phyloP scores from a whole-genome alignment of 2,888 invertebrate genomes.

The Heliconius cydno region DNA sequence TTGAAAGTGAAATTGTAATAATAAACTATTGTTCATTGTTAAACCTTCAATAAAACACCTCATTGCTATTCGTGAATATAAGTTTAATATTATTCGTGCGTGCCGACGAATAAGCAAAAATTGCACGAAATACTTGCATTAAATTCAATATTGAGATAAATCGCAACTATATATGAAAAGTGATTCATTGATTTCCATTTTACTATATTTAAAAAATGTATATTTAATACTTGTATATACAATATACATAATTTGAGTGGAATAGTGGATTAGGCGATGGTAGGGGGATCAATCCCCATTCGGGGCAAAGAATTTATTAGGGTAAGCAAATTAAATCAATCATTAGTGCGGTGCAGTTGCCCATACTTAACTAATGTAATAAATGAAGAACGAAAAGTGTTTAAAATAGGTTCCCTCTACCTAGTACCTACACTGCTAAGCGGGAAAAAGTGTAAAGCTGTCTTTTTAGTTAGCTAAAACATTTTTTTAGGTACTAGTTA shows the following conservation, averaged over 20 bases:
- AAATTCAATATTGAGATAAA: constrained; percentile 7
- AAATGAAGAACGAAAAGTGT: not conserved
- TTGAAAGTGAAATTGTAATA: not conserved
- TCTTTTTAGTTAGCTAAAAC: not conserved
- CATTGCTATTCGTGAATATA: not conserved
- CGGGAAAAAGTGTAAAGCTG: not conserved
- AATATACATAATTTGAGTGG: not conserved
- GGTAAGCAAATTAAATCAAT: not conserved
- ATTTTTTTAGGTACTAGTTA: no score
- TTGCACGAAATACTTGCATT: not conserved
- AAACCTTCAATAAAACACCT: not conserved
- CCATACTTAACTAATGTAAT: no score
- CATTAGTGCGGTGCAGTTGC: not conserved
- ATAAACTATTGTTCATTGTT: not conserved
- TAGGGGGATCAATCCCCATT: not conserved
- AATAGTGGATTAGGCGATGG: no score
- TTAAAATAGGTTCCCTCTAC: not conserved
- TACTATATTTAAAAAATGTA: not conserved
- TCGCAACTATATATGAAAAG: not conserved
- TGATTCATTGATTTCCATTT: not conserved
- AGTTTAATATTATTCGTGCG: constrained; percentile 11
- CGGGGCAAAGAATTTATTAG: not conserved
- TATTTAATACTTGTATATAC: not conserved
- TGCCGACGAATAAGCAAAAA: constrained; percentile 22
- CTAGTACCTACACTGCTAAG: no score